phyloP scores from a whole-genome alignment of 1,140 invertebrate genomes.

The Pogonomyrmex californicus region DNA sequence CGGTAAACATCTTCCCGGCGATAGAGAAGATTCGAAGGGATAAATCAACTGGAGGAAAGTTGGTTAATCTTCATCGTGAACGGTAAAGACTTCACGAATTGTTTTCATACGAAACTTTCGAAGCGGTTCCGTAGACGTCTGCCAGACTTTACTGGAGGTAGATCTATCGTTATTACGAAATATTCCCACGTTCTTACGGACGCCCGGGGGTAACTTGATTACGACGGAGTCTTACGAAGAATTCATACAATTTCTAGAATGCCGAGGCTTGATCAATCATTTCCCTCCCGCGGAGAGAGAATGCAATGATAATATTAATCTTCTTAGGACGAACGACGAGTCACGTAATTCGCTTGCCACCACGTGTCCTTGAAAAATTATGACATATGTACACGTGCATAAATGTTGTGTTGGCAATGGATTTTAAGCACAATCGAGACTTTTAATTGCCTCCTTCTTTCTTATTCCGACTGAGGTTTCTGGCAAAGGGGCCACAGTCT shows the following conservation, averaged over 20 bases:
- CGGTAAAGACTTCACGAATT: constrained; percentile 66
- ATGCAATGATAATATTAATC: constrained; percentile 29
- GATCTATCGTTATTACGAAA: constrained; percentile 65
- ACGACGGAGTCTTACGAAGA: constrained; percentile 32
- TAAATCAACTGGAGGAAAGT: constrained; percentile 62
- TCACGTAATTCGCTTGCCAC: neutral
- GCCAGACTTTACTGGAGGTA: constrained; percentile 62
- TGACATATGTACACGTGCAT: neutral
- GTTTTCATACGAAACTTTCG: constrained; percentile 72
- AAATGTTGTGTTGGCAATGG: neutral
- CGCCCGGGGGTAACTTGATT: constrained; percentile 47
- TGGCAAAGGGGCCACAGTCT: neutral
- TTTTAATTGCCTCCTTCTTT: neutral
- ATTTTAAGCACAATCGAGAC: neutral
- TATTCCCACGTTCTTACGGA: constrained; percentile 52
- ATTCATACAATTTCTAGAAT: constrained; percentile 34
- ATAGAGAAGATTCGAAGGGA: constrained; percentile 55
- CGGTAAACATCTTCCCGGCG: constrained; percentile 2
- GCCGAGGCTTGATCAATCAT: constrained; percentile 30
- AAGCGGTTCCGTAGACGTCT: constrained; percentile 60
- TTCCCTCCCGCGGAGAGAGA: neutral
- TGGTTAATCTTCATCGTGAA: constrained; percentile 71
- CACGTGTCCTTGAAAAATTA: neutral
- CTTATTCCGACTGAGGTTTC: neutral
- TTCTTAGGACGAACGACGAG: neutral